Evolutionary conservation across 2,113 vertebrate species (phyloP).

Genomic region (Podiceps cristatus): DNA sequence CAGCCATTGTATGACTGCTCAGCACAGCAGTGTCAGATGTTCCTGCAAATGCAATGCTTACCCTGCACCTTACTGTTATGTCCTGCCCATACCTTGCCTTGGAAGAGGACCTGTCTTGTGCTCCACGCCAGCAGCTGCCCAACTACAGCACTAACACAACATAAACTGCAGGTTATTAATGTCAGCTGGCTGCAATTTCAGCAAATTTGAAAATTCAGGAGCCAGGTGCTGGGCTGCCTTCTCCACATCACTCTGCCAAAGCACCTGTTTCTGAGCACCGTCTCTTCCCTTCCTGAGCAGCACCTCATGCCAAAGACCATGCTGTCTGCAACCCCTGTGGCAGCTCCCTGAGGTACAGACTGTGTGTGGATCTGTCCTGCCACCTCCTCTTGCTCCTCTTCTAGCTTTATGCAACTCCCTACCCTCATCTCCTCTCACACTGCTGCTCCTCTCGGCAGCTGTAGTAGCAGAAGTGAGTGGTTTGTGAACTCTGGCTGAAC

Average conservation of each 20-base stretch:
- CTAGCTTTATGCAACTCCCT: not conserved
- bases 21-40: not conserved
- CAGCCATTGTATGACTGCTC: fast-evolving
- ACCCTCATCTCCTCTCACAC: not conserved
- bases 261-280: not conserved
- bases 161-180: not conserved
- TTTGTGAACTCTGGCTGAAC: conserved; percentile 57
- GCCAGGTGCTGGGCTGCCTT: not conserved
- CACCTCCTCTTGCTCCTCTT: not conserved
- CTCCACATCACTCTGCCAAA: not conserved
- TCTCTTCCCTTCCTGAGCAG: not conserved
- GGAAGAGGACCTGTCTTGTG: not conserved
- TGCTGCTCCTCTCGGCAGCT: not conserved
- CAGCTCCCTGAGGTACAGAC: not conserved
- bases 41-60: not conserved
- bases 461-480: not conserved
- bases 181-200: not conserved
- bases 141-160: not conserved
- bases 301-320: not conserved
- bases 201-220: not conserved
- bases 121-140: not conserved
- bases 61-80: not conserved
- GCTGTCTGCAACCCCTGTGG: not conserved
- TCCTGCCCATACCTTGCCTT: not conserved
- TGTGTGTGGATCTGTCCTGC: not conserved